Percentiles rank a stretch among this genome's conserved stretches.
phyloP scores from a whole-genome alignment of 2,113 vertebrate genomes.

The Chroicocephalus ridibundus region DNA sequence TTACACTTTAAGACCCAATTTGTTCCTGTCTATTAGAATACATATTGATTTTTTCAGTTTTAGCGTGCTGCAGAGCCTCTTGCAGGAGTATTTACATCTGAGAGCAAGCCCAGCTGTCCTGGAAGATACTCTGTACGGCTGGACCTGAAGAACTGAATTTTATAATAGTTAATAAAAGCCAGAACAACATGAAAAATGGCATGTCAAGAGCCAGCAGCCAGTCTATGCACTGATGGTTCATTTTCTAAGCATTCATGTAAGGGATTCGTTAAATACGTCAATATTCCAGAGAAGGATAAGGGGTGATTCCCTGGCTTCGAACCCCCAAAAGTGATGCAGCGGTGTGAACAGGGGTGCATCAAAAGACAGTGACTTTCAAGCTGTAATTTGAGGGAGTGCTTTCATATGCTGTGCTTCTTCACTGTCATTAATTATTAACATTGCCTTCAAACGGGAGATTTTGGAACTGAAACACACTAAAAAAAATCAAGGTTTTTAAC shows the following conservation, averaged over 20 bases:
- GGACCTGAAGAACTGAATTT: background rate
- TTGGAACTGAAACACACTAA: background rate
- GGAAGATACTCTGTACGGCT: background rate
- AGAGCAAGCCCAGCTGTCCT: background rate
- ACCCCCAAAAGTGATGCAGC: background rate
- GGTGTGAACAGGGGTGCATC: background rate
- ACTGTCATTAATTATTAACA: conserved; percentile 23
- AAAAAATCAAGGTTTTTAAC: background rate
- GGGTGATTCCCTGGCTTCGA: background rate
- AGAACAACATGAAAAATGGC: background rate
- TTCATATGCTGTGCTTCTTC: background rate
- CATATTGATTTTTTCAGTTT: conserved; percentile 45
- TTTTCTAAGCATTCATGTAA: background rate
- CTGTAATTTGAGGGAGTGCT: background rate
- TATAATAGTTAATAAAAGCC: background rate
- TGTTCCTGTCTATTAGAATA: conserved; percentile 32
- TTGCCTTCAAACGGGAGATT: background rate
- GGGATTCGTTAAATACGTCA: background rate
- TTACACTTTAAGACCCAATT: conserved; percentile 37
- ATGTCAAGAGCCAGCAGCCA: background rate
- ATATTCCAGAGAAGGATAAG: background rate
- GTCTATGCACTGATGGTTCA: background rate
- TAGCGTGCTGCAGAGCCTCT: background rate
- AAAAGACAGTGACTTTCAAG: background rate
- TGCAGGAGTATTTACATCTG: background rate